Evolutionary conservation across 2,113 vertebrate species (phyloP).

Genomic region (Hippocampus abdominalis): DNA sequence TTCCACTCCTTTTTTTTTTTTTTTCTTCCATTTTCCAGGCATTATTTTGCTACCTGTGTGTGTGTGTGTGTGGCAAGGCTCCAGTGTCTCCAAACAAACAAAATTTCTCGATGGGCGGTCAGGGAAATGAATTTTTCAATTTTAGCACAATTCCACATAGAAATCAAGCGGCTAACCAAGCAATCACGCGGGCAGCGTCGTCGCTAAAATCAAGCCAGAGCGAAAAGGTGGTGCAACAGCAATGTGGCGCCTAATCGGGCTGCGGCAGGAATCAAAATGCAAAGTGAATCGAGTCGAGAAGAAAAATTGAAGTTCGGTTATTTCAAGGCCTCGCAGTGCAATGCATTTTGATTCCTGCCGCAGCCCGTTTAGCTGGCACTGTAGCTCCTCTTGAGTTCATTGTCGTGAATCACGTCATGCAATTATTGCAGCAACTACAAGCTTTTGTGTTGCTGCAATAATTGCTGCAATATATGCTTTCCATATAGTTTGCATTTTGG

Average conservation of each 20-base stretch:
- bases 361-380: background rate
- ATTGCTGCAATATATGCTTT: too few species aligned
- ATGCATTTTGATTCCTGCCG: background rate
- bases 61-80: background rate
- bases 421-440: too few species aligned
- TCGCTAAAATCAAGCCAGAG: background rate
- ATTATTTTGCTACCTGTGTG: background rate
- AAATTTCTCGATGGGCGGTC: background rate
- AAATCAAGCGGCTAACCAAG: background rate
- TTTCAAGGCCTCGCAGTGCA: background rate
- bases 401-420: too few species aligned
- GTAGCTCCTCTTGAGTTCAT: background rate
- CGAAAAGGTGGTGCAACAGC: background rate
- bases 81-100: background rate
- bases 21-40: background rate
- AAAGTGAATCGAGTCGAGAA: too few species aligned
- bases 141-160: background rate
- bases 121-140: background rate
- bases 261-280: too few species aligned
- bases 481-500: too few species aligned
- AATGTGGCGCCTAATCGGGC: too few species aligned
- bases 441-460: too few species aligned
- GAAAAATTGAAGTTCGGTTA: too few species aligned
- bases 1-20: conserved; percentile 28
- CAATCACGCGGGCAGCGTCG: background rate